A percentile compares a stretch with the other conserved stretches of the same genome.
Conservation (phyloP, 1,140 invertebrate genomes). For the Drosophila pruinosa region DNA sequence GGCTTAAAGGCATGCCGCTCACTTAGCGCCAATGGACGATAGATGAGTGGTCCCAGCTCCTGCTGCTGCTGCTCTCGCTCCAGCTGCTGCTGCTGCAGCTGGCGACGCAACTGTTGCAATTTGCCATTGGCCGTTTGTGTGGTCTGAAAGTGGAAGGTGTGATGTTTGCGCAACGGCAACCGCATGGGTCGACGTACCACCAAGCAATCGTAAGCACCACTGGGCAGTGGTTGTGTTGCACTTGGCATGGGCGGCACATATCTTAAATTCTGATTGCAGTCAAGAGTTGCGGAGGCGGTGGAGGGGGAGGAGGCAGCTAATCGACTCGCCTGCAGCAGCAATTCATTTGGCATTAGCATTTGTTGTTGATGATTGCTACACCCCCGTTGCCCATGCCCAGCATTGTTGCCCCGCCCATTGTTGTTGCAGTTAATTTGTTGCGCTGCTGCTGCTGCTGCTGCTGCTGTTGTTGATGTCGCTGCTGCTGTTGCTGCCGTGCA, state of each 20-base stretch:
- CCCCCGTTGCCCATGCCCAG: slow-evolving; percentile 12
- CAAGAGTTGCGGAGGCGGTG: not conserved
- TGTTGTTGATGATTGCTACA: slow-evolving; percentile 60
- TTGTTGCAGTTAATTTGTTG: slow-evolving; percentile 45
- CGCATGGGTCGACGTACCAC: slow-evolving; percentile 74
- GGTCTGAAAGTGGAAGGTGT: slow-evolving; percentile 88
- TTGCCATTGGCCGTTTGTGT: slow-evolving; percentile 81
- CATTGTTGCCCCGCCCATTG: slow-evolving; percentile 21
- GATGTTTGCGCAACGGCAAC: slow-evolving; percentile 87
- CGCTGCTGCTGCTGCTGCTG: slow-evolving; percentile 40
- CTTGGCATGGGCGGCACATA: slow-evolving; percentile 73
- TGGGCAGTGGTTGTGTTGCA: slow-evolving; percentile 64
- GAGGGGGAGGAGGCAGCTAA: slow-evolving; percentile 22
- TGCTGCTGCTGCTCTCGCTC: slow-evolving; percentile 41
- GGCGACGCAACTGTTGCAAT: slow-evolving; percentile 58
- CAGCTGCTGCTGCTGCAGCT: slow-evolving; percentile 50
- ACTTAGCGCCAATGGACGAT: slow-evolving; percentile 55
- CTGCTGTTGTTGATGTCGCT: slow-evolving; percentile 46
- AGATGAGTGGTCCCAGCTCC: slow-evolving; percentile 45
- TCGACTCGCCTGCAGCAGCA: slow-evolving; percentile 46
- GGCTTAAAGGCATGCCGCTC: slow-evolving; percentile 78
- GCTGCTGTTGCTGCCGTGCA: slow-evolving; percentile 11
- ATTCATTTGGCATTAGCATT: slow-evolving; percentile 67
- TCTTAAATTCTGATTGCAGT: slow-evolving; percentile 57
- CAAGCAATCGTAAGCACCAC: slow-evolving; percentile 70